These are phyloP conservation scores for Tetramorium parvispinum DNA, from an alignment of 1,140 invertebrate genomes.

Conservation along the genomic window DNA sequence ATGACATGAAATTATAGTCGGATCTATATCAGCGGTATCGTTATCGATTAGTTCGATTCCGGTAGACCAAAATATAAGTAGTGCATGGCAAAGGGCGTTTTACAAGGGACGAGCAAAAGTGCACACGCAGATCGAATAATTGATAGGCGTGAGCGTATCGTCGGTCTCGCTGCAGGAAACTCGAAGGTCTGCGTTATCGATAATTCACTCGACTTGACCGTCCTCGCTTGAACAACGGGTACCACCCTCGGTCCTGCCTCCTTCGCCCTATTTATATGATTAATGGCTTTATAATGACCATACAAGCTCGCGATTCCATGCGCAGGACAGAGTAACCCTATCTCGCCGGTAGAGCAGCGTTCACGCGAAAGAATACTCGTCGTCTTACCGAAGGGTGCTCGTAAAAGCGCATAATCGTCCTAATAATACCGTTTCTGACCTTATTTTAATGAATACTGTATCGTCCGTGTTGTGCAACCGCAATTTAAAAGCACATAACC, in stretches of 20 bases:
- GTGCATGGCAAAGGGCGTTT: background rate
- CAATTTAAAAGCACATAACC: slow-evolving; percentile 17
- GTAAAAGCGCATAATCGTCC: slow-evolving; percentile 44
- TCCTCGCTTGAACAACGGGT: slow-evolving; percentile 57
- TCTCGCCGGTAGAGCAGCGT: background rate
- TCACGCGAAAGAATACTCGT: slow-evolving; percentile 36
- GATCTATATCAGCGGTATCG: background rate
- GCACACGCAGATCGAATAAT: slow-evolving; percentile 76
- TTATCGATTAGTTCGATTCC: background rate
- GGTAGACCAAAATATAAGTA: background rate
- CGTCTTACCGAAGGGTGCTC: slow-evolving; percentile 36
- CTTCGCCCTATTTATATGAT: slow-evolving; percentile 74
- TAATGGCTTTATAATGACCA: slow-evolving; percentile 79
- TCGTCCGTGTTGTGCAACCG: slow-evolving; percentile 10
- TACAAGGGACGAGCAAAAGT: slow-evolving; percentile 39
- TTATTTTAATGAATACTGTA: slow-evolving; percentile 57
- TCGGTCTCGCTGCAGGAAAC: slow-evolving; percentile 66
- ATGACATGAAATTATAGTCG: background rate
- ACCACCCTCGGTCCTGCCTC: slow-evolving; percentile 52
- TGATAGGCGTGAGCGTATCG: slow-evolving; percentile 75
- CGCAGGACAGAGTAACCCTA: slow-evolving; percentile 23
- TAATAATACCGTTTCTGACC: slow-evolving; percentile 50
- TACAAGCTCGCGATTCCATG: slow-evolving; percentile 61
- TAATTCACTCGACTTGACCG: slow-evolving; percentile 79
- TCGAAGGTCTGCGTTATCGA: slow-evolving; percentile 77